These are phyloP conservation scores for Balearica regulorum DNA, from an alignment of 2,797 vertebrate genomes.

Conservation along the genomic window DNA sequence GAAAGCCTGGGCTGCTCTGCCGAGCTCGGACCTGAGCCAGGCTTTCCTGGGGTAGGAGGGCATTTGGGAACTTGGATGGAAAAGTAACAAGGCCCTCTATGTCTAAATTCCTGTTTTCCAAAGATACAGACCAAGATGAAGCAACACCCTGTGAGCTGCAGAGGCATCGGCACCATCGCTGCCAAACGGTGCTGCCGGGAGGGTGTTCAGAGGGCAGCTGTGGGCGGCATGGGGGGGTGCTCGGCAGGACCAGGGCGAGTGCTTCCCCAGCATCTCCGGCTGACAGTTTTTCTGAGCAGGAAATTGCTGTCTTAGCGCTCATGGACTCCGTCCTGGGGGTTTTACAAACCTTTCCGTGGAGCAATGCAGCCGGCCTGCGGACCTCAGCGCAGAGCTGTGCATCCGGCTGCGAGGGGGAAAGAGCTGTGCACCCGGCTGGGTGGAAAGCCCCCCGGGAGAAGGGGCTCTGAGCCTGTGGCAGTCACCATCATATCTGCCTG, in stretches of 20 bases:
- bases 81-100: not conserved
- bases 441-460: not conserved
- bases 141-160: not conserved
- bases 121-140: not conserved
- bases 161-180: not conserved
- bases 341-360: not conserved
- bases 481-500: not conserved
- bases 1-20: not conserved
- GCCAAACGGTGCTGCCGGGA: not conserved
- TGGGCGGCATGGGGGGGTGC: not conserved
- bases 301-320: not conserved
- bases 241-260: fast-evolving
- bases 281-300: not conserved
- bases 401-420: fast-evolving
- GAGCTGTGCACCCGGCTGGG: not conserved
- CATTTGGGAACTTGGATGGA: not conserved
- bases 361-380: not conserved
- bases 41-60: not conserved
- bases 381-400: not conserved
- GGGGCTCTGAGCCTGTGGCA: not conserved
- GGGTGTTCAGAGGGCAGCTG: fast-evolving
- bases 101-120: not conserved
- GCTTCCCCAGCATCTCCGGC: not conserved
- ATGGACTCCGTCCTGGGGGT: not conserved
- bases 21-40: fast-evolving